phyloP scores from a whole-genome alignment of 2,888 invertebrate genomes.

The Epistrophella euchroma region DNA sequence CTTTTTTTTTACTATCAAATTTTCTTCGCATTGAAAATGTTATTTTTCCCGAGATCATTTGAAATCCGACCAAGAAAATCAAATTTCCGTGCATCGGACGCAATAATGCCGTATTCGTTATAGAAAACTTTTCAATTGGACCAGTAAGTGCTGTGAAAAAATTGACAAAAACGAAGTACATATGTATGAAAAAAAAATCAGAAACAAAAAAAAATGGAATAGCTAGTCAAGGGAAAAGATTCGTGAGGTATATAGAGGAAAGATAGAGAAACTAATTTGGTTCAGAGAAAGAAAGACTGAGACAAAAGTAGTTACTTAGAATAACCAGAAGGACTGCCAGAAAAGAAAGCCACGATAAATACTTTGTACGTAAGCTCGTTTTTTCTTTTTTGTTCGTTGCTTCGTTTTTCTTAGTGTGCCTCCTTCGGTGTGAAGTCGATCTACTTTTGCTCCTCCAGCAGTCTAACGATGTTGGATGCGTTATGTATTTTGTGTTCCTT shows the following conservation, averaged over 20 bases:
- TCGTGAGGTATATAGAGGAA: conserved; percentile 14
- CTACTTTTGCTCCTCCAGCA: conserved; percentile 33
- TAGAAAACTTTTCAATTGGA: conserved; percentile 50
- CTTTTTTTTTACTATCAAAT: conserved; percentile 50
- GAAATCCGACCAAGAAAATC: conserved; percentile 47
- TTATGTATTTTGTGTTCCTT: background rate
- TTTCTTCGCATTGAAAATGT: conserved; percentile 57
- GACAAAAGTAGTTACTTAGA: conserved; percentile 23
- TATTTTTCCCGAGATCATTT: conserved; percentile 37
- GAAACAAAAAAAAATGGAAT: conserved; percentile 54
- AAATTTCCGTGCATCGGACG: conserved; percentile 47
- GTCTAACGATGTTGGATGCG: background rate
- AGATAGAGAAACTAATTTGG: conserved; percentile 1
- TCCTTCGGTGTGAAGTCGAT: conserved; percentile 42
- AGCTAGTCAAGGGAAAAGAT: conserved; percentile 33
- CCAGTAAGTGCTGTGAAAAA: conserved; percentile 54
- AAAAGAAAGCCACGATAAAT: conserved; percentile 60
- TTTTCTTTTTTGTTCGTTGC: conserved; percentile 26
- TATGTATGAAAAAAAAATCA: conserved; percentile 37
- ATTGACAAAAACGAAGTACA: conserved; percentile 41
- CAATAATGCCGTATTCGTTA: conserved; percentile 57
- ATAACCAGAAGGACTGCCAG: conserved; percentile 51
- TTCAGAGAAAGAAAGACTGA: background rate
- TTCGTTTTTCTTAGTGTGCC: conserved; percentile 38
- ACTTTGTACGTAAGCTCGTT: conserved; percentile 57